A percentile compares a stretch with the other conserved stretches of the same genome.
Conservation (phyloP, 2,797 vertebrate genomes). For the Siniperca undulata region DNA sequence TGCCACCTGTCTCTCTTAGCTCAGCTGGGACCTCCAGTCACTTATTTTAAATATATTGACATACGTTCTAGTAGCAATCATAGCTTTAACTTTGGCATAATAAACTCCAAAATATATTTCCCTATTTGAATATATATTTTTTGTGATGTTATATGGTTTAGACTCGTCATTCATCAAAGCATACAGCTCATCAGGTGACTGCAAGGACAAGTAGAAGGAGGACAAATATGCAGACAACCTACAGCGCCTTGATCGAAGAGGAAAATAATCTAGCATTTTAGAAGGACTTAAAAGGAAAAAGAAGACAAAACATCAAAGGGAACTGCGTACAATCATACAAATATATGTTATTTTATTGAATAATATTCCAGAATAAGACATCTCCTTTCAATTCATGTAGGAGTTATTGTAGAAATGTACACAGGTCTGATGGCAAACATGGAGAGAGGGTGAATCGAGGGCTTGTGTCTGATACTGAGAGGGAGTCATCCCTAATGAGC, state of each 20-base stretch:
- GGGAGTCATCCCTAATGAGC: slow-evolving; percentile 68
- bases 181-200: slow-evolving; percentile 6
- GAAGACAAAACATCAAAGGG: slow-evolving; percentile 46
- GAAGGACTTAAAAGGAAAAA: slow-evolving; percentile 9
- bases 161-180: slow-evolving; percentile 1
- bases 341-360: slow-evolving; percentile 89
- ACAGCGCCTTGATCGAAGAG: neutral
- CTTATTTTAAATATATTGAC: slow-evolving; percentile 15
- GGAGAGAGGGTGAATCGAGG: slow-evolving; percentile 73
- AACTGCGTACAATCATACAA: slow-evolving; percentile 87
- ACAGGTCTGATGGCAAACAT: slow-evolving; percentile 76
- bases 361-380: slow-evolving; percentile 84
- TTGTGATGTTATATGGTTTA: neutral
- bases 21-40: slow-evolving; percentile 15
- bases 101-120: neutral
- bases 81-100: slow-evolving; percentile 1
- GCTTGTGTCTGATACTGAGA: slow-evolving; percentile 71
- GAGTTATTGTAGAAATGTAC: slow-evolving; percentile 84
- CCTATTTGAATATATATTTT: slow-evolving; percentile 8
- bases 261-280: neutral
- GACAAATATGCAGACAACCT: slow-evolving; percentile 11
- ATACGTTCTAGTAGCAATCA: slow-evolving; percentile 3
- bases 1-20: neutral
- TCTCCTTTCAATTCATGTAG: slow-evolving; percentile 77
- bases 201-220: slow-evolving; percentile 23